A percentile compares a stretch with the other conserved stretches of the same genome.
phyloP scores from a whole-genome alignment of 2,888 invertebrate genomes.

The Oscheius sp. region DNA sequence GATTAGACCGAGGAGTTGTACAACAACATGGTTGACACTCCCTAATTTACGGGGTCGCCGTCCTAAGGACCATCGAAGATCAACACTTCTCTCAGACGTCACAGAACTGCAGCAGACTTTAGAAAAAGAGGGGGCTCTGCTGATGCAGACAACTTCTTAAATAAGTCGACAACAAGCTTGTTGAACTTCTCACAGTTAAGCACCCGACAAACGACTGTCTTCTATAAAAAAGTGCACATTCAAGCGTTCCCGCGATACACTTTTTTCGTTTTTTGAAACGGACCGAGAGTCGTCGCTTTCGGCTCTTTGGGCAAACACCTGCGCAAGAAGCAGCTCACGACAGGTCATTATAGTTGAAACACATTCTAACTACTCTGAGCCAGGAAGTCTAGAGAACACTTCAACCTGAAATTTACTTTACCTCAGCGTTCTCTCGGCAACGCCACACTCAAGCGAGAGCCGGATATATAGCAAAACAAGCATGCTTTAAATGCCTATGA shows the following conservation, averaged over 20 bases:
- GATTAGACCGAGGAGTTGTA: constrained; percentile 26
- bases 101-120: too few relatives aligned
- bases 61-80: not conserved
- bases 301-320: constrained; percentile 34
- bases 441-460: too few relatives aligned
- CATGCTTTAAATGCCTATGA: too few relatives aligned
- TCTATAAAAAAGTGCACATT: not conserved
- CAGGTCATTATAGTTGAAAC: constrained; percentile 9
- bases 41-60: not conserved
- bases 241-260: constrained; percentile 15
- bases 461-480: too few relatives aligned
- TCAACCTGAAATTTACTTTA: too few relatives aligned
- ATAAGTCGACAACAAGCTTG: too few relatives aligned
- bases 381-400: too few relatives aligned
- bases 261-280: constrained; percentile 21
- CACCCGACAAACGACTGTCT: not conserved
- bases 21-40: constrained; percentile 19
- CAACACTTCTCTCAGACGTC: not conserved
- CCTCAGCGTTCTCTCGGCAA: too few relatives aligned
- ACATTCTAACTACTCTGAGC: not conserved
- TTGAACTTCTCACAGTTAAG: constrained; percentile 5
- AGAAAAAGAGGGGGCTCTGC: too few relatives aligned
- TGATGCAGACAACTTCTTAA: not conserved
- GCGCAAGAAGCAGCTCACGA: constrained; percentile 31
- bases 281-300: constrained; percentile 11